These are phyloP conservation scores for Saturnia pavonia DNA, from an alignment of 2,888 invertebrate genomes.

Conservation along the genomic window DNA sequence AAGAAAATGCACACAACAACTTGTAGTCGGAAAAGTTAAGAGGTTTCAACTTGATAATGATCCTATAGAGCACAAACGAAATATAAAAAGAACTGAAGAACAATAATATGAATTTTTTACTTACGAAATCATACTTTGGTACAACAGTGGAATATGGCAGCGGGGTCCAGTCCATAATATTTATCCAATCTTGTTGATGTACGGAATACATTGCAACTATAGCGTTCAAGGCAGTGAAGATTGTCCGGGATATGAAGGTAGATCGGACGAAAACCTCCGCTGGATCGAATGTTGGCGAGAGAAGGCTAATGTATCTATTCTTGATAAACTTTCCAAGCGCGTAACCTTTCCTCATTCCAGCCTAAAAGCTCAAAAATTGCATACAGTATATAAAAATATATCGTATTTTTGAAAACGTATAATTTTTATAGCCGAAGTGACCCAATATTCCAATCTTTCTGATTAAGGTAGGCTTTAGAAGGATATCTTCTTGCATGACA, in stretches of 20 bases:
- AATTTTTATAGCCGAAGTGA: too few relatives aligned
- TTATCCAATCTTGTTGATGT: background rate
- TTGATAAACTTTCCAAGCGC: slow-evolving; percentile 13
- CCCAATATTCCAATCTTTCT: too few relatives aligned
- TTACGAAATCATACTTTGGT: slow-evolving; percentile 21
- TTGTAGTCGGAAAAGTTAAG: too few relatives aligned
- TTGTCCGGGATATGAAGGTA: background rate
- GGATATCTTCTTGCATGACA: too few relatives aligned
- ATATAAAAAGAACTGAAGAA: too few relatives aligned
- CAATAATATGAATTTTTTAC: too few relatives aligned
- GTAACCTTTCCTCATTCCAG: background rate
- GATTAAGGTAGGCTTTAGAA: too few relatives aligned
- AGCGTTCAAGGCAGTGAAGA: slow-evolving; percentile 4
- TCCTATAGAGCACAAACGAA: too few relatives aligned
- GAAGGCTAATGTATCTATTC: slow-evolving; percentile 8
- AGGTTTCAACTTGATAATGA: too few relatives aligned
- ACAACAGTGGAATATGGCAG: slow-evolving; percentile 13
- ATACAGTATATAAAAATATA: too few relatives aligned
- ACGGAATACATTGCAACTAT: slow-evolving; percentile 14
- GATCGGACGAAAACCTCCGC: slow-evolving; percentile 13
- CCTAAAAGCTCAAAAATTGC: background rate
- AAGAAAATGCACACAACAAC: too few relatives aligned
- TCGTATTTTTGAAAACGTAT: too few relatives aligned
- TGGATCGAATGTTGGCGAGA: slow-evolving; percentile 7
- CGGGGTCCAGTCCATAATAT: slow-evolving; percentile 11